phyloP scores from a whole-genome alignment of 2,113 vertebrate genomes.

The Apteryx mantelli region DNA sequence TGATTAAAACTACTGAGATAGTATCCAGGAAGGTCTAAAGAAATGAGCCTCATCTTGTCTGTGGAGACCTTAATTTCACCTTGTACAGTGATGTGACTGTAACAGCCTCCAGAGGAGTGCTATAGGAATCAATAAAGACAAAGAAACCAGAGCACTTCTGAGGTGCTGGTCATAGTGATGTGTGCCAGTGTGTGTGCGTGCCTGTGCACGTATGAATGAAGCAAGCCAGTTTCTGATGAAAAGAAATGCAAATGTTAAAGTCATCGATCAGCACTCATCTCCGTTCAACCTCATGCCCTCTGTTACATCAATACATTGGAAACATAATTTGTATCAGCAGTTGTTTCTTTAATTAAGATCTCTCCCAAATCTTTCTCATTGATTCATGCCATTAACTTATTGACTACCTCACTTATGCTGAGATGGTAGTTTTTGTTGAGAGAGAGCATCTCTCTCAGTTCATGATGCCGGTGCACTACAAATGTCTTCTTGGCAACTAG shows the following conservation, averaged over 20 bases:
- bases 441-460: not conserved
- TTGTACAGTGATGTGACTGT: constrained; percentile 73
- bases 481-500: not conserved
- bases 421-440: constrained; percentile 77
- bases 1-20: constrained; percentile 28
- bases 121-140: constrained; percentile 69
- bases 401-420: constrained; percentile 82
- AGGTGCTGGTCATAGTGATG: not conserved
- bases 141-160: constrained; percentile 78
- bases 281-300: constrained; percentile 73
- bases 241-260: constrained; percentile 86
- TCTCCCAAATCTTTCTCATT: constrained; percentile 87
- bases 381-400: constrained; percentile 91
- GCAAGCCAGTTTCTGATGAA: constrained; percentile 72
- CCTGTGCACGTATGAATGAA: not conserved
- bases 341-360: constrained; percentile 98
- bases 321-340: constrained; percentile 95
- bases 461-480: not conserved
- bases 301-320: constrained; percentile 85
- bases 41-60: not conserved
- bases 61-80: constrained; percentile 81
- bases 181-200: not conserved
- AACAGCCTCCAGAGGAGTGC: constrained; percentile 72
- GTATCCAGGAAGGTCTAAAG: constrained; percentile 59
- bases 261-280: constrained; percentile 80